phyloP scores from a whole-genome alignment of 2,888 invertebrate species.

The Leptopilina myrica region DNA sequence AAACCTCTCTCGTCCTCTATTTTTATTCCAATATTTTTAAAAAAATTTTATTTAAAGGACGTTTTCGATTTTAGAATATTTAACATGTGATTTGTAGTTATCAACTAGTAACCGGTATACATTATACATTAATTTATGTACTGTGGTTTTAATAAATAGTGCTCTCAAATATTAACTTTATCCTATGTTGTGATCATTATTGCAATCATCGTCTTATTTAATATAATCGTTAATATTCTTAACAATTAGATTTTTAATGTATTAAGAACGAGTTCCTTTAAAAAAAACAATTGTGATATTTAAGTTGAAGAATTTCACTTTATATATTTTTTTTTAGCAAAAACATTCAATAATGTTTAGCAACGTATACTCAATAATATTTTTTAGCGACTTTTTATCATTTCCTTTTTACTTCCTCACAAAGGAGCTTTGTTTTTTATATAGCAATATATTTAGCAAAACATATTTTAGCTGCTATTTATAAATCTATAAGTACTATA shows the following conservation, averaged over 20 bases:
- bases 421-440: too few species aligned
- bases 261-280: neutral
- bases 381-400: too few species aligned
- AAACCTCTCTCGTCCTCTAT: too few species aligned
- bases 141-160: conserved; percentile 15
- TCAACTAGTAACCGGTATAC: neutral
- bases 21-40: too few species aligned
- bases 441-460: neutral
- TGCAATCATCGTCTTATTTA: neutral
- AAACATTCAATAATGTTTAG: neutral
- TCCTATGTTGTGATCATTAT: neutral
- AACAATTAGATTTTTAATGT: neutral
- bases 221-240: neutral
- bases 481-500: neutral
- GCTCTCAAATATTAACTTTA: conserved; percentile 18
- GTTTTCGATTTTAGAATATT: conserved; percentile 9
- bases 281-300: neutral
- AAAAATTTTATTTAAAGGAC: neutral
- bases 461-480: neutral
- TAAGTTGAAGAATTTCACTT: neutral
- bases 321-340: neutral
- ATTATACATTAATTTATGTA: neutral
- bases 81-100: neutral
- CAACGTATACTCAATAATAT: too few species aligned
- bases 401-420: too few species aligned